Evolutionary conservation across 2,888 invertebrate genomes (phyloP).

Genomic region (Blera fallax): DNA sequence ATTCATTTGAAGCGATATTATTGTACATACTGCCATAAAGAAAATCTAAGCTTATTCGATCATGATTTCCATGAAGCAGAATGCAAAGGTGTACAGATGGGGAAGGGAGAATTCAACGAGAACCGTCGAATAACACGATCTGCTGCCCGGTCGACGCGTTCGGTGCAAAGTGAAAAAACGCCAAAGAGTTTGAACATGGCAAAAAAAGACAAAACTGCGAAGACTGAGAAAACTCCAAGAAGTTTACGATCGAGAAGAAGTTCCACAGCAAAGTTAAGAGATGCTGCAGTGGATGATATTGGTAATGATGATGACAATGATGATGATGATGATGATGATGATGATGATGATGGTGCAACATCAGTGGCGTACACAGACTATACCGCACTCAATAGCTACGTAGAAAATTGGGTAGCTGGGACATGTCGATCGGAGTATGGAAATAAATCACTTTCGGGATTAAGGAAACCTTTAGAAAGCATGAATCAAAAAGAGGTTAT

Average conservation of each 20-base stretch:
- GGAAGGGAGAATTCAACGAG: not conserved
- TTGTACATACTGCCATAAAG: constrained; percentile 37
- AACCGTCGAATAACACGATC: constrained; percentile 44
- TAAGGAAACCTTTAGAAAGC: not conserved
- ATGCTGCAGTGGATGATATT: too few relatives aligned
- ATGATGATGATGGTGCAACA: constrained; percentile 11
- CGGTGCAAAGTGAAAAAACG: not conserved
- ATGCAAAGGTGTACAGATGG: constrained; percentile 51
- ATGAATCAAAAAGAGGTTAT: not conserved
- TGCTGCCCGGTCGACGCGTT: not conserved
- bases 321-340: not conserved
- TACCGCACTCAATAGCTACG: not conserved
- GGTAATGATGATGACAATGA: not conserved
- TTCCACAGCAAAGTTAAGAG: not conserved
- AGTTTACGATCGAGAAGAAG: not conserved
- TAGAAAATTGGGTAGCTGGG: constrained; percentile 52
- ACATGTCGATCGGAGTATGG: constrained; percentile 25
- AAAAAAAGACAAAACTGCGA: not conserved
- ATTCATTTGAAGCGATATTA: constrained; percentile 48
- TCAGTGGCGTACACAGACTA: constrained; percentile 23
- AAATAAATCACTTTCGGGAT: not conserved
- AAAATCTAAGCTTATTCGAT: constrained; percentile 16
- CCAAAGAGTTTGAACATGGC: not conserved
- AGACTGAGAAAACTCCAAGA: not conserved
- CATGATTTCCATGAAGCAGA: constrained; percentile 62